Evolutionary conservation across 2,113 vertebrate species (phyloP).

Genomic region (Pseudorasbora parva): DNA sequence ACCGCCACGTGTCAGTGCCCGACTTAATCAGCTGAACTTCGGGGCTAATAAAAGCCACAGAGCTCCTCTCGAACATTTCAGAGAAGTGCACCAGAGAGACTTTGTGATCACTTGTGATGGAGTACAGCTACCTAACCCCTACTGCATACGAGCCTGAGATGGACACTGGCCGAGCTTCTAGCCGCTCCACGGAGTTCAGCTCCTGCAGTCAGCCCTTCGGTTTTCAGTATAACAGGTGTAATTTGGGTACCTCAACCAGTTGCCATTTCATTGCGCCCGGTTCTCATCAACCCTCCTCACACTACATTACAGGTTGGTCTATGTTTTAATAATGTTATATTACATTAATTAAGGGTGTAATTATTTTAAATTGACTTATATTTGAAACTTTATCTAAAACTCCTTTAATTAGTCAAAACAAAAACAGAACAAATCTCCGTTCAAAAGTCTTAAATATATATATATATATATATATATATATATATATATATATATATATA

Average conservation of each 20-base stretch:
- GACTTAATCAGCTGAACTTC: constrained; percentile 10
- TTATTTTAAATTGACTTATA: background rate
- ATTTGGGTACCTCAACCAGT: constrained; percentile 85
- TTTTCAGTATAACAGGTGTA: constrained; percentile 91
- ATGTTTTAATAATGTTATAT: background rate
- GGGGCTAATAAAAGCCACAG: constrained; percentile 4
- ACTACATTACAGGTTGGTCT: constrained; percentile 3
- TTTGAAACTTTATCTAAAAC: background rate
- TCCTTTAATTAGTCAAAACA: background rate
- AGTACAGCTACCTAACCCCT: constrained; percentile 93
- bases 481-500: too few relatives aligned
- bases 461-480: too few relatives aligned
- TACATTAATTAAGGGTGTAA: too few relatives aligned
- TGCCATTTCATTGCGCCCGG: constrained; percentile 87
- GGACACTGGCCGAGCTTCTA: constrained; percentile 85
- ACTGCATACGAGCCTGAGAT: constrained; percentile 90
- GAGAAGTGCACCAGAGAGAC: background rate
- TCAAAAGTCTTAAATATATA: too few relatives aligned
- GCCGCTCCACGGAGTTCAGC: constrained; percentile 89
- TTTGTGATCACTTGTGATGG: constrained; percentile 78
- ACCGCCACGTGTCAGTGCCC: constrained; percentile 21
- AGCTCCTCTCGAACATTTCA: background rate
- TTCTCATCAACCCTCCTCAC: constrained; percentile 56
- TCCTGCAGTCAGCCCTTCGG: constrained; percentile 89
- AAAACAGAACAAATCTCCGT: too few relatives aligned